phyloP scores from a whole-genome alignment of 2,888 invertebrate species.

The Poecilobothrus nobilitatus region DNA sequence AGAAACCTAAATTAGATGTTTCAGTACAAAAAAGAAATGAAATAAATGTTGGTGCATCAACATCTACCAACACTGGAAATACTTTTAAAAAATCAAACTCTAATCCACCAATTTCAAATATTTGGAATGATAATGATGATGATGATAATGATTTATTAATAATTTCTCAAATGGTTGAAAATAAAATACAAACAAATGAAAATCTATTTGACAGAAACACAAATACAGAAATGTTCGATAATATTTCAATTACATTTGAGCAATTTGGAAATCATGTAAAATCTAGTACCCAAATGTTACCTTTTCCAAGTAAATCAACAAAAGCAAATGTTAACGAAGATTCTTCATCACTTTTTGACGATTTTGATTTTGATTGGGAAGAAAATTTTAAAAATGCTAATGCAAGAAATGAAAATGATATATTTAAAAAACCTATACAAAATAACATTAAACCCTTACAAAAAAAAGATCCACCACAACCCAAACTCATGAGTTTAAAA shows the following conservation, averaged over 20 bases:
- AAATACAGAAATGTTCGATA: not conserved
- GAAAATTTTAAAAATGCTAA: not conserved
- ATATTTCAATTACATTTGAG: not conserved
- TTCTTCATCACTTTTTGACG: not conserved
- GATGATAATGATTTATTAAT: constrained; percentile 8
- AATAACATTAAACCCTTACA: not conserved
- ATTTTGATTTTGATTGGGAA: constrained; percentile 1
- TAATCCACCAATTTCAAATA: not conserved
- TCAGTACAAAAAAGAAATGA: not conserved
- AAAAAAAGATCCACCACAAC: not conserved
- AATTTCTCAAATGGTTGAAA: constrained; percentile 9
- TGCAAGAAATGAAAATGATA: not conserved
- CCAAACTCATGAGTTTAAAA: not conserved
- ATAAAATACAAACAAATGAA: not conserved
- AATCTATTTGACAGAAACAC: not conserved
- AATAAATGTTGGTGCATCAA: not conserved
- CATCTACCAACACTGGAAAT: not conserved
- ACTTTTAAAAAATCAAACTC: not conserved
- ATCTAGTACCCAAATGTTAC: constrained; percentile 2
- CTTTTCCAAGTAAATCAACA: not conserved
- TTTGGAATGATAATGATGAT: not conserved
- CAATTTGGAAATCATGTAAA: not conserved
- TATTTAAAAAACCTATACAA: not conserved
- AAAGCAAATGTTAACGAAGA: not conserved
- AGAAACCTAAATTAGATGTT: not conserved